Conservation (phyloP, 1,140 invertebrate species). For the Zaprionus gabonicus region DNA sequence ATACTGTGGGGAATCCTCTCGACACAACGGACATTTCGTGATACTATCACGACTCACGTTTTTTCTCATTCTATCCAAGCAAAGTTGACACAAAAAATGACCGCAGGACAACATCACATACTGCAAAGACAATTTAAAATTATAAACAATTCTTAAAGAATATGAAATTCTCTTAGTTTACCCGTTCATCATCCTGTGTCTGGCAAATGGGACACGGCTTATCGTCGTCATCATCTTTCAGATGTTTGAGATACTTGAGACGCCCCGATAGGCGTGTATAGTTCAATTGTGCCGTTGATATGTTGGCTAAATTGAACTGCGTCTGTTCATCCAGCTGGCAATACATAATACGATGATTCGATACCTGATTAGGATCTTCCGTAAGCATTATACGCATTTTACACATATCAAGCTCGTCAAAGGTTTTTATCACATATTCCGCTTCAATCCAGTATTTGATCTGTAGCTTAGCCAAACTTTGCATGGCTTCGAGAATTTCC, state of each 20-base stretch:
- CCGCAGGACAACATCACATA: constrained; percentile 81
- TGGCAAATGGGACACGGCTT: constrained; percentile 90
- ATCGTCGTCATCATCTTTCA: constrained; percentile 79
- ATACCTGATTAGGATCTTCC: constrained; percentile 67
- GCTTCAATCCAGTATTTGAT: constrained; percentile 81
- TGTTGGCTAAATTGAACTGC: constrained; percentile 54
- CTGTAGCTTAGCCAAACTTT: constrained; percentile 88
- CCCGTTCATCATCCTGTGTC: constrained; percentile 65
- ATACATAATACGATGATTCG: constrained; percentile 65
- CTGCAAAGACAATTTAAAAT: constrained; percentile 34
- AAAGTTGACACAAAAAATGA: constrained; percentile 73
- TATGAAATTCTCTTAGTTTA: not conserved
- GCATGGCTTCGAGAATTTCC: constrained; percentile 86
- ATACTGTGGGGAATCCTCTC: constrained; percentile 82
- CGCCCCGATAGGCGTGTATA: constrained; percentile 66
- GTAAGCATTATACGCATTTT: constrained; percentile 86
- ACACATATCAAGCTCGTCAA: constrained; percentile 91
- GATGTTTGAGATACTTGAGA: constrained; percentile 79
- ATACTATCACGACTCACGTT: not conserved
- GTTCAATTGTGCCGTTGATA: constrained; percentile 60
- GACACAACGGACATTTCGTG: constrained; percentile 88
- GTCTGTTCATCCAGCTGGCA: constrained; percentile 60
- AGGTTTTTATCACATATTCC: constrained; percentile 84
- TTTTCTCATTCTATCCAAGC: constrained; percentile 56
- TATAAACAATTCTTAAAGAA: not conserved